Base-by-base conservation (phyloP, 1,140 invertebrate species). In the Argopecten irradians region DNA sequence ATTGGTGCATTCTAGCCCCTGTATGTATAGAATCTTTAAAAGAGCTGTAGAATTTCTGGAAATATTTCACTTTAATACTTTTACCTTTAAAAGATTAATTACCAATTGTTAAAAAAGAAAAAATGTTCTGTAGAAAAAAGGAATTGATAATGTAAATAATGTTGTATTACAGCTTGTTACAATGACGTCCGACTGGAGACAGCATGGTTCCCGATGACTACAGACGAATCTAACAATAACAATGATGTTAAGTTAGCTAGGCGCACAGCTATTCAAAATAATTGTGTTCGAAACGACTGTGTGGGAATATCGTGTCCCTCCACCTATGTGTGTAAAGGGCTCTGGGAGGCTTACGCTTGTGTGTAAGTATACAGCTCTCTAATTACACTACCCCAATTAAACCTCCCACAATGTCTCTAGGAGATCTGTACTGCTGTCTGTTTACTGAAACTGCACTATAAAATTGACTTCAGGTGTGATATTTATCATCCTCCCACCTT, bases 321-420 rank as follows among this genome's bases (percentile, higher is more conserved):
- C 98, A 36, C 19, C 14, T 55, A 33, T 82, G 87, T 98, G 91
- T 99, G 99, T 95, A 97, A 98, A 34, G 98, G 99, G 95, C 96
- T 99, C 0, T 99, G 98, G 98, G 92, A 93, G n/a, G n/a, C 98
- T 98, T 95, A 97, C 98, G 98, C 99, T 93, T 99, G 98, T 98
- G 98, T 98, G 98, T 99, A 96, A 97, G 91, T 91, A 43, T 43
- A n/a, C 43, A 14, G 84, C 34, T 34, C 19, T 1, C 7, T n/a
- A 84, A 84, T n/a, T 16, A 32, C 34, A 34, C 22, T 16, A 28
- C 33, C 16, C 7, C 28, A 16, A 84, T 28, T 84, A 16, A 84
- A n/a, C 22, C 34, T n/a, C 5, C 34, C 16, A 16, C 33, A n/a
- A 33, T 32, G 19, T 84, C 34, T 9, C 34, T 84, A 8, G n/a